Evolutionary conservation across 2,888 invertebrate genomes (phyloP).

Genomic region (Deladenus siricidicola): DNA sequence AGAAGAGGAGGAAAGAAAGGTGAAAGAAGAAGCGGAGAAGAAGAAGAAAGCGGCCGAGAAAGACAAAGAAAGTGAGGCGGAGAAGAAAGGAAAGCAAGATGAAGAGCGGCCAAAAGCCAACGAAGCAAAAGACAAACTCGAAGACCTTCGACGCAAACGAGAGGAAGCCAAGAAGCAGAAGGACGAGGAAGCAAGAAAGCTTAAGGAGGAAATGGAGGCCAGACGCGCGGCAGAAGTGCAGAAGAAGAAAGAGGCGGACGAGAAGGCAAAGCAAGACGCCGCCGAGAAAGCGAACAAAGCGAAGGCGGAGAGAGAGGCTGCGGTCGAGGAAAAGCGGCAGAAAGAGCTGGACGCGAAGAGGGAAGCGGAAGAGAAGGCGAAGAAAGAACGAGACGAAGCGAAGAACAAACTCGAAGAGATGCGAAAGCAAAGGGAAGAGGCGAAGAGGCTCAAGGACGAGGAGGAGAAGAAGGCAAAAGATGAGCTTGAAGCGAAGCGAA

Average conservation of each 20-base stretch:
- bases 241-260: constrained; percentile 20
- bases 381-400: constrained; percentile 20
- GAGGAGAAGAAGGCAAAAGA: constrained; percentile 3
- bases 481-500: constrained; percentile 4
- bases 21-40: not conserved
- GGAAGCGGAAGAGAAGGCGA: constrained; percentile 22
- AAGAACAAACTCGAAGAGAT: constrained; percentile 13
- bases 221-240: constrained; percentile 8
- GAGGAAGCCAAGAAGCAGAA: constrained; percentile 17
- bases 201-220: constrained; percentile 7
- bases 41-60: constrained; percentile 11
- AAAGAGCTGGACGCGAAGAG: constrained; percentile 22
- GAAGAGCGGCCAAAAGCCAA: constrained; percentile 19
- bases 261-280: constrained; percentile 16
- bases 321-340: constrained; percentile 16
- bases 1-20: constrained; percentile 16
- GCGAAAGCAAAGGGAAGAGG: constrained; percentile 12
- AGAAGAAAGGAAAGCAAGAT: constrained; percentile 15
- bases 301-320: constrained; percentile 17
- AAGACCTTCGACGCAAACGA: constrained; percentile 10
- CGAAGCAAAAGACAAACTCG: constrained; percentile 9
- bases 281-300: constrained; percentile 15
- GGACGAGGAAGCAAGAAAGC: constrained; percentile 24
- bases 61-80: constrained; percentile 16
- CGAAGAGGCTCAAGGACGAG: too few species aligned